These are phyloP conservation scores for Ambastaia sidthimunki DNA, from an alignment of 2,797 vertebrate genomes.

Conservation along the genomic window DNA sequence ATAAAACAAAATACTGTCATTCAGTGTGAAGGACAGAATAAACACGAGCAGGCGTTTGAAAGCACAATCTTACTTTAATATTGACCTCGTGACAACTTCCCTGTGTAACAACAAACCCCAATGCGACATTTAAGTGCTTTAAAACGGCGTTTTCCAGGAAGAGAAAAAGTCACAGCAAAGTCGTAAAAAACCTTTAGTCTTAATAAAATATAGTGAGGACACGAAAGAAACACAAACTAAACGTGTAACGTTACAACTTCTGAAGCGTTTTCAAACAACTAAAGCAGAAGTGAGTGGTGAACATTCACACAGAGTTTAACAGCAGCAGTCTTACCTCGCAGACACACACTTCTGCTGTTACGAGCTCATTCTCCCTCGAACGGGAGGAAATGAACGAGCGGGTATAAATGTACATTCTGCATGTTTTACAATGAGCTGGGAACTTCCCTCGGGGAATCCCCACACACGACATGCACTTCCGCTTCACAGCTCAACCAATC, in stretches of 20 bases:
- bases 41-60: not conserved
- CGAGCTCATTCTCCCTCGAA: constrained; percentile 62
- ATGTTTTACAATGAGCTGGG: constrained; percentile 78
- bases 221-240: not conserved
- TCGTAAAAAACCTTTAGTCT: too few relatives aligned
- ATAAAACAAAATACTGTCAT: not conserved
- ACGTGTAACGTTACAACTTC: not conserved
- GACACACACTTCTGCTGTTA: constrained; percentile 46
- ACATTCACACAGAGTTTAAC: not conserved
- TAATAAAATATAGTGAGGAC: not conserved
- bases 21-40: not conserved
- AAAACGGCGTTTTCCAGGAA: not conserved
- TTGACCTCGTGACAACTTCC: not conserved
- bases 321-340: constrained; percentile 72
- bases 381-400: constrained; percentile 75
- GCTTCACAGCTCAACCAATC: constrained; percentile 74
- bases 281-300: not conserved
- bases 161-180: not conserved
- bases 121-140: not conserved
- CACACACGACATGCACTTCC: constrained; percentile 76
- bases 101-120: not conserved
- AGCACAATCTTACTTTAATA: too few relatives aligned
- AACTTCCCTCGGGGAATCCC: constrained; percentile 90
- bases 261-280: not conserved
- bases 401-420: constrained; percentile 74